These are phyloP conservation scores for Cantharis rustica DNA, from an alignment of 2,888 invertebrate genomes.

Conservation along the genomic window DNA sequence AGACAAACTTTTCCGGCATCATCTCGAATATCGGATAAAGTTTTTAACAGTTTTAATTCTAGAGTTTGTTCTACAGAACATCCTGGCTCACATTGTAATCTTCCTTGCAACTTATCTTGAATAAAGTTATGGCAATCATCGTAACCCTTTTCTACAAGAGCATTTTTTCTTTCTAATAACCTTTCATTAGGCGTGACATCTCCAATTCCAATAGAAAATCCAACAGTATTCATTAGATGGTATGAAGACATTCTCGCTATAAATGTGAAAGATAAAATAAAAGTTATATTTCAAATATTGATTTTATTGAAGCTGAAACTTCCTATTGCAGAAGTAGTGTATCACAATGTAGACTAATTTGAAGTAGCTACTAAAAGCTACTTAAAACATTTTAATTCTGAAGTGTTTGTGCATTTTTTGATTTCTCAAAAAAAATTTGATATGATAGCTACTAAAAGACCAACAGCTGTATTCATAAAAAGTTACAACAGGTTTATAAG, in stretches of 20 bases:
- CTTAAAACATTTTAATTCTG: too few relatives aligned
- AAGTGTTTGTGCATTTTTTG: too few relatives aligned
- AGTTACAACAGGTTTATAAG: too few relatives aligned
- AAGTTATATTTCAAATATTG: too few relatives aligned
- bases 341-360: too few relatives aligned
- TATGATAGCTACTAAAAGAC: too few relatives aligned
- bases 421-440: too few relatives aligned
- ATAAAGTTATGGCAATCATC: conserved; percentile 87
- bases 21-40: conserved; percentile 94
- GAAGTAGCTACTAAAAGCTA: too few relatives aligned
- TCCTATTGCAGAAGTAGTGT: too few relatives aligned
- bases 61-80: conserved; percentile 90
- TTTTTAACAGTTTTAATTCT: conserved; percentile 89
- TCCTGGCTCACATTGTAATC: conserved; percentile 89
- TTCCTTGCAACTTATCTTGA: conserved; percentile 81
- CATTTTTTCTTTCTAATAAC: conserved; percentile 82
- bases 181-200: conserved; percentile 92
- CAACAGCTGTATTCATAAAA: too few relatives aligned
- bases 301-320: too few relatives aligned
- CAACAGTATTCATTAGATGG: conserved; percentile 83
- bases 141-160: conserved; percentile 78
- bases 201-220: conserved; percentile 94
- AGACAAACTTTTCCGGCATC: conserved; percentile 96
- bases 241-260: conserved; percentile 80
- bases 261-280: conserved; percentile 15